These are phyloP conservation scores for Neofelis nebulosa DNA, from an alignment of 2,113 vertebrate species.

Conservation along the genomic window DNA sequence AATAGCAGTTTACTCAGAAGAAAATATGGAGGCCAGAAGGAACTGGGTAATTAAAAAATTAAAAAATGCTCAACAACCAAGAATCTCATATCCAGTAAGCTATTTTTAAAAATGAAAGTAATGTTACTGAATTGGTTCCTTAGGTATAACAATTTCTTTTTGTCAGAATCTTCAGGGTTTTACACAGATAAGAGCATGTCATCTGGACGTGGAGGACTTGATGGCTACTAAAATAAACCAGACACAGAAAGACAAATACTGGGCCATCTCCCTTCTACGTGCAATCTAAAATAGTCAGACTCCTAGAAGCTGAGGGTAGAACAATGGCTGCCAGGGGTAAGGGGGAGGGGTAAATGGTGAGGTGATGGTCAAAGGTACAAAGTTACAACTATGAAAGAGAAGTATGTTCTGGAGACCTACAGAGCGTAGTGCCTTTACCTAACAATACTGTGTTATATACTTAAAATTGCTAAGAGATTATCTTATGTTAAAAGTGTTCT, in stretches of 20 bases:
- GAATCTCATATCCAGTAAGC: not conserved
- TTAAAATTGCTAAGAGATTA: not conserved
- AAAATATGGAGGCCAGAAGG: not conserved
- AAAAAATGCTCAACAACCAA: not conserved
- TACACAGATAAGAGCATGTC: not conserved
- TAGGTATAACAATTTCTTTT: not conserved
- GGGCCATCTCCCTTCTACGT: not conserved
- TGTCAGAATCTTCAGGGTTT: not conserved
- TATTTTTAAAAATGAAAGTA: not conserved
- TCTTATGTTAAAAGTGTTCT: not conserved
- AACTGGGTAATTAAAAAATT: not conserved
- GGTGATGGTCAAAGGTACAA: not conserved
- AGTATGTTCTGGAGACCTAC: not conserved
- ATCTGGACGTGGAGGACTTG: not conserved
- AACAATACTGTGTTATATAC: not conserved
- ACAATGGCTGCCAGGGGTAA: not conserved
- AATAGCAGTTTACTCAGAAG: not conserved
- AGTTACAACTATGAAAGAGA: too few species aligned
- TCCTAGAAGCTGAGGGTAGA: not conserved
- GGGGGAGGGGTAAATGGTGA: not conserved
- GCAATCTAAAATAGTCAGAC: not conserved
- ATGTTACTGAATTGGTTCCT: not conserved
- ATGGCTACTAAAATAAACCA: not conserved
- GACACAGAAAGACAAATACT: not conserved
- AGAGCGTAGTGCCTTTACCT: not conserved